Evolutionary conservation across 2,888 invertebrate genomes (phyloP), one percentile per base, ranked within the genome.

Genomic region (Slavum lentiscoides): DNA sequence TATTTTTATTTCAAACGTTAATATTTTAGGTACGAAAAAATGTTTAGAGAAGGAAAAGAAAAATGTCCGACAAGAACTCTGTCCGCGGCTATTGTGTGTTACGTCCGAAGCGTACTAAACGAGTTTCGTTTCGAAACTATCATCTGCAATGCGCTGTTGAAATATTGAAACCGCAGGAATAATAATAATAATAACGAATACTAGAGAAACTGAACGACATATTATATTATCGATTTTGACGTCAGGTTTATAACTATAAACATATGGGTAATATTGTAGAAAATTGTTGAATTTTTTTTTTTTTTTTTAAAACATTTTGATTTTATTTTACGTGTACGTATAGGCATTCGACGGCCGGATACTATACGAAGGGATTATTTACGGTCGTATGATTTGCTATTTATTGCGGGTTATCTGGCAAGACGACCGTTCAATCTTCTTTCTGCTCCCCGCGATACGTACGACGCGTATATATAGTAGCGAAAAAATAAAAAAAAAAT

Each of bases 371-470:
- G n/a, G 64, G 62, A 80, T 80, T 70, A 80, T 80, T 80, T 80
- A 80, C 64, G 77, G 77, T 43, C 53, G 61, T 80, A 64, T 80
- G 70, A 80, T 80, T 80, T 55, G 77, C 37, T 80, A 72, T 80
- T 80, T 72, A 80, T 80, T 80, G 70, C 39, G 70, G 77, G 62
- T 80, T 80, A 72, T 80, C 77, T 62, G 62, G 55, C 62, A 72
- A 80, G 77, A 58, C 62, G 64, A 80, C 64, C 77, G 23, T 39
- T 80, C 77, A 80, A 72, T 80, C 77, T 80, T 64, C 53, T 39
- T 53, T 55, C 21, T 30, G 1, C 30, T 4, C 30, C 30, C 30
- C 30, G 1, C 30, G 30, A 43, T 4, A 4, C 4, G 30, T 30
- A 30, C 30, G 30, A 30, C 30, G 30, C 30, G 30, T 30, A 30